Base-by-base conservation (phyloP, 2,888 invertebrate species). In the Drosophila colorata region DNA sequence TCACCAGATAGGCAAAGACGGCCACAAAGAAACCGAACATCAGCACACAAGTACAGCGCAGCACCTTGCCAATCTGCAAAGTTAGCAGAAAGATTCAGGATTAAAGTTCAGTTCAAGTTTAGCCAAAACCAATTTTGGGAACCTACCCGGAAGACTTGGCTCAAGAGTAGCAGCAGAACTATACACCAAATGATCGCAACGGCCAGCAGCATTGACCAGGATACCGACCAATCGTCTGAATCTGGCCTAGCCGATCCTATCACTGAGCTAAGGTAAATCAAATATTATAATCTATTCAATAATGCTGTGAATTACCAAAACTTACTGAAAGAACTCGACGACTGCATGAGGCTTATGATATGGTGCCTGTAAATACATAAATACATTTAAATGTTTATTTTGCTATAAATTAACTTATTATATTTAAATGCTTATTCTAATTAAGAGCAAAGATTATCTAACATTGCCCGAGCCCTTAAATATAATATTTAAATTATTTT, bases 291-390 rank as follows among this genome's bases (percentile, higher is more conserved):
- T 14, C 1, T 13, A 20, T 14, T 3, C 0, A 28, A 4, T 3
- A 25, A 0, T 1, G 8, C n/a, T 18, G 1, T n/a, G 2, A n/a
- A 8, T 4, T 16, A 0, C 0, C 0, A 7, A 7, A 6, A 55
- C 88, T 77, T 61, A 91, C 91, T 89, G 84, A 69, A 90, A 91
- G 60, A 90, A 92, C 63, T 92, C 91, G 43, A 90, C 88, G 1
- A 90, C 88, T 28, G 91, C 83, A 78, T 91, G 91, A 0, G 91
- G 87, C 60, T 81, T 70, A 14, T 82, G 70, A 13, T 47, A 33
- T 0, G 59, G 53, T 14, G 72, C 77, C 90, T 90, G 44, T 1
- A 56, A 68, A n/a, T 48, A 44, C 7, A 31, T 1, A 56, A 68
- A n/a, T 48, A 44, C 7, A 31, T 4, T 13, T 16, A 3, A 13